Base-by-base conservation (phyloP, 2,113 vertebrate genomes). In the Heterochromis multidens region DNA sequence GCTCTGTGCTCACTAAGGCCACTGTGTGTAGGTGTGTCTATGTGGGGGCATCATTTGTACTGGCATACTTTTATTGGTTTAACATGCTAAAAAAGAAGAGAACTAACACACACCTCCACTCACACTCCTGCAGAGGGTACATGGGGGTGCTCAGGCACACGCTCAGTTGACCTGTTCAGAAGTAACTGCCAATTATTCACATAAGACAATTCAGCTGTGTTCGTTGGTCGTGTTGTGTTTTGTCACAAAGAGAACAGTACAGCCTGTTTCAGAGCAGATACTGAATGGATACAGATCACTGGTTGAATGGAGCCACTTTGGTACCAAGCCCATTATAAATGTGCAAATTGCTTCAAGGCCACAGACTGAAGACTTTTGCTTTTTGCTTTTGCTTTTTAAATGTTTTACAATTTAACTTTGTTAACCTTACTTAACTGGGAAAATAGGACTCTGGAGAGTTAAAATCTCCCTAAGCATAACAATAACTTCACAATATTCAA, bases 201-300 rank as follows among this genome's bases (percentile, higher is more conserved):
- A 60, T 37, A 72, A 40, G 27, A 37, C 81, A 83, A 81, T 77
- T 67, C 56, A 59, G 67, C 43, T 4, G 46, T 17, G 40, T 74
- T 80, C 74, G 14, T 65, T 2, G 57, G 79, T 54, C 40, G 27
- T 25, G 74, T 80, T 54, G 19, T 21, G 60, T 82, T 77, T 52
- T 72, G 59, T 77, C 54, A 23, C 25, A 43, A 72, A 56, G 25
- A 1, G 70, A 61, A 13, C 77, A 17, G 54, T 67, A 25, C 80
- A 77, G 79, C 52, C 56, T 78, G 76, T 58, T 78, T 60, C 60
- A 17, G 56, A 65, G 54, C 85, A 86, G 88, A 88, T 86, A 84
- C 90, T 43, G 72, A 81, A 84, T 4, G 58, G 87, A 80, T 70
- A 31, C 62, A 59, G 80, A 84, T 78, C 80, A 56, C 77, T 31